Percentiles rank a stretch among this genome's conserved stretches.
Evolutionary conservation across 2,888 invertebrate species (phyloP).

Genomic region (Kuschelorhynchus macadamiae): DNA sequence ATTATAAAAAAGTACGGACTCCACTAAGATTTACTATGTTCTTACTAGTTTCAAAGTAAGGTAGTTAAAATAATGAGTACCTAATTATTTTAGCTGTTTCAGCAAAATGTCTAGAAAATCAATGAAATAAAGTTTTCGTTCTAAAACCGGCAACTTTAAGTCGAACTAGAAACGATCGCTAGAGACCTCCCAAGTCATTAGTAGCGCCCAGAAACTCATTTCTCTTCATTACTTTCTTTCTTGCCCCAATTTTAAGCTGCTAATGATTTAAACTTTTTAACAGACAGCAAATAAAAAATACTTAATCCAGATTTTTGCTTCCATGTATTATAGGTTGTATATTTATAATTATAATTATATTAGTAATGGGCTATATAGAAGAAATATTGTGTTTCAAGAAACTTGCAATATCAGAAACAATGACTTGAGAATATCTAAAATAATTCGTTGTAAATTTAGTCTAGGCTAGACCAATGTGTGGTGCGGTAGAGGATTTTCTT

Average conservation of each 20-base stretch:
- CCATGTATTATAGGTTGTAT: no score
- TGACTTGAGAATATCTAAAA: no score
- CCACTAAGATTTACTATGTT: neutral
- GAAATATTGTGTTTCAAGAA: neutral
- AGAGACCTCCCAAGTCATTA: slow-evolving; percentile 33
- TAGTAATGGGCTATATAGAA: no score
- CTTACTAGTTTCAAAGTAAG: neutral
- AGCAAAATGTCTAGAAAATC: slow-evolving; percentile 23
- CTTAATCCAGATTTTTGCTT: neutral
- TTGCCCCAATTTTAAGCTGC: slow-evolving; percentile 26
- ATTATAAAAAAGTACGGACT: no score
- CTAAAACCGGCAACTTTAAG: slow-evolving; percentile 26
- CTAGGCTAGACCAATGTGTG: no score
- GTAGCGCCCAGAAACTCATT: slow-evolving; percentile 23
- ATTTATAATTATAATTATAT: no score
- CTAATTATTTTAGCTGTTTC: slow-evolving; percentile 30
- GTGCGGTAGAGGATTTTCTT: no score
- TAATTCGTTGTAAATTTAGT: no score
- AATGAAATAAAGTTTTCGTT: slow-evolving; percentile 12
- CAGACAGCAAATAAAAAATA: slow-evolving; percentile 11
- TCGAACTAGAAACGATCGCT: slow-evolving; percentile 21
- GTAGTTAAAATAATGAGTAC: slow-evolving; percentile 13
- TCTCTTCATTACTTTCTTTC: slow-evolving; percentile 33
- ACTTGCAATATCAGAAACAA: no score
- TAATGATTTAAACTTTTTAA: slow-evolving; percentile 28